Evolutionary conservation across 2,797 vertebrate species (phyloP).

Genomic region (Galagoides demidoff): DNA sequence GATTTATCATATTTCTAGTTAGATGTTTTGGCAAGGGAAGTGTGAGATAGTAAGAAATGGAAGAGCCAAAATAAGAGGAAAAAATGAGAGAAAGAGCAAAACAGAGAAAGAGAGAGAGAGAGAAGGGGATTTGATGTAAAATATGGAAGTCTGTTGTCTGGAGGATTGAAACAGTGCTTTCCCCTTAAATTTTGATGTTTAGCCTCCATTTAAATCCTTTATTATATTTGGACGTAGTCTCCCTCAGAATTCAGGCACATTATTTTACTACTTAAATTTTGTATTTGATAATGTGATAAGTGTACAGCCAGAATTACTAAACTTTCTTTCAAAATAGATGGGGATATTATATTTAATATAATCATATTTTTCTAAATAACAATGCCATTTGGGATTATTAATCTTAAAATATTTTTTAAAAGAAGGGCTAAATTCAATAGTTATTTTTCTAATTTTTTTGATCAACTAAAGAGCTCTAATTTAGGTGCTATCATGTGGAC

Average conservation of each 20-base stretch:
- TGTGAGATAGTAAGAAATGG: neutral
- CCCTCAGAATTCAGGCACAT: neutral
- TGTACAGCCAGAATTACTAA: neutral
- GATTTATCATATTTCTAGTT: constrained; percentile 56
- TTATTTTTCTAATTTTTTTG: constrained; percentile 21
- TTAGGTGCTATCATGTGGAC: neutral
- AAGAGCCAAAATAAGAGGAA: neutral
- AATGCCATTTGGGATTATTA: neutral
- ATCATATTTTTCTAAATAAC: neutral
- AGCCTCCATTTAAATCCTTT: neutral
- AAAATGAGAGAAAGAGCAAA: neutral
- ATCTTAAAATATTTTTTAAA: neutral
- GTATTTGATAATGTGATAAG: neutral
- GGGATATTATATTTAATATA: neutral
- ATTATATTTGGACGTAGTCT: neutral
- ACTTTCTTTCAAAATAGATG: neutral
- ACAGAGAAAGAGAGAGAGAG: neutral
- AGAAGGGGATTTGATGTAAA: neutral
- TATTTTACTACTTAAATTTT: neutral
- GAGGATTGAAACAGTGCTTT: neutral
- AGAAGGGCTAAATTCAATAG: neutral
- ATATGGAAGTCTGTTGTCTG: neutral
- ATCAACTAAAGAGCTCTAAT: neutral
- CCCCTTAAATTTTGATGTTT: neutral
- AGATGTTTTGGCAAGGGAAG: neutral